Percentiles rank a stretch among this genome's conserved stretches.
phyloP scores from a whole-genome alignment of 2,888 invertebrate genomes.

The Diarsia dahlii region DNA sequence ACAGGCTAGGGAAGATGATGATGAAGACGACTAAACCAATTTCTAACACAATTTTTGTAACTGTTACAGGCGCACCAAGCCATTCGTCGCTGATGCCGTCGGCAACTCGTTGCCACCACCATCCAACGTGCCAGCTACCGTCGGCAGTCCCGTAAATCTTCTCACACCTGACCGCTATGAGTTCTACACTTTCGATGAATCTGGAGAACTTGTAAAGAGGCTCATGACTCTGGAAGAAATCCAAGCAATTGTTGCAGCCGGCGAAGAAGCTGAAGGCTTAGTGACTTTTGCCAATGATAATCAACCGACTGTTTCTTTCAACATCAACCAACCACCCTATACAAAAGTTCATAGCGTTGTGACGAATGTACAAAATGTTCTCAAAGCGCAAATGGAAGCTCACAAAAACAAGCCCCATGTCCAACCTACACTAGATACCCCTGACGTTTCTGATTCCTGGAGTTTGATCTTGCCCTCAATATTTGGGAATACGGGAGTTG shows the following conservation, averaged over 20 bases:
- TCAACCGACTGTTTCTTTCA: conserved; percentile 86
- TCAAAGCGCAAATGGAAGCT: conserved; percentile 94
- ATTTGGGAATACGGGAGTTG: conserved; percentile 93
- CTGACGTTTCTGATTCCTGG: conserved; percentile 95
- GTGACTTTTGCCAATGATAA: conserved; percentile 88
- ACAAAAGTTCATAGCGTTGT: conserved; percentile 95
- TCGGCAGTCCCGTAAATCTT: conserved; percentile 95
- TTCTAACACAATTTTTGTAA: conserved; percentile 21
- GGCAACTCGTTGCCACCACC: conserved; percentile 93
- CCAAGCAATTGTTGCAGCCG: conserved; percentile 95
- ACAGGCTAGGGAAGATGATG: no score
- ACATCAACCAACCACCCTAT: conserved; percentile 90
- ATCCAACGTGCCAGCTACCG: conserved; percentile 90
- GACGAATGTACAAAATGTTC: conserved; percentile 95
- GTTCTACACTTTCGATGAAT: conserved; percentile 96
- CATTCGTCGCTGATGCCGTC: conserved; percentile 93
- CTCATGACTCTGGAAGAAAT: conserved; percentile 96
- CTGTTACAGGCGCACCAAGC: conserved; percentile 86
- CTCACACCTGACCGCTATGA: conserved; percentile 96
- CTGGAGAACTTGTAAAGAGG: conserved; percentile 95
- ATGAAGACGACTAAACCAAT: background rate
- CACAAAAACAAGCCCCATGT: conserved; percentile 88
- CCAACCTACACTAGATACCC: conserved; percentile 92
- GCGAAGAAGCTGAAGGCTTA: conserved; percentile 92
- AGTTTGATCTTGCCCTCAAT: conserved; percentile 95